Evolutionary conservation across 2,797 vertebrate species (phyloP).

Genomic region (Microctenopoma stevenorrisi): DNA sequence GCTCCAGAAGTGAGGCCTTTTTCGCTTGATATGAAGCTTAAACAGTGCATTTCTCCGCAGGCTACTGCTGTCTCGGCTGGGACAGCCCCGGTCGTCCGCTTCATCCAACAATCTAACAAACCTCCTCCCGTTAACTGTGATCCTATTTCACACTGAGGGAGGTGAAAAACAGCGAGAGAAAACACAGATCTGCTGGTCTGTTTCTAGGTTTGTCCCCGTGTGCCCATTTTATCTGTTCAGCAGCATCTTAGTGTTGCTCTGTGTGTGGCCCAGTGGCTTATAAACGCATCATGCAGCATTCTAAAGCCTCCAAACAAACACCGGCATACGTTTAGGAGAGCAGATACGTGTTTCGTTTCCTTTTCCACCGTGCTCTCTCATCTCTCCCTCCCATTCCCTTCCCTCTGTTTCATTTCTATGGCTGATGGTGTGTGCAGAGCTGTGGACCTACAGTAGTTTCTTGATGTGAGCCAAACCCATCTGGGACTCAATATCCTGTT

Average conservation of each 20-base stretch:
- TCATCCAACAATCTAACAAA: conserved; percentile 26
- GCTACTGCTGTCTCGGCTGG: no score
- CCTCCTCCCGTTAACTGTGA: conserved; percentile 48
- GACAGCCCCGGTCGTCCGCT: neutral
- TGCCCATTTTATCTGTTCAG: conserved; percentile 57
- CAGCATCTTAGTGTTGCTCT: conserved; percentile 51
- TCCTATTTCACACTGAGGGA: conserved; percentile 58
- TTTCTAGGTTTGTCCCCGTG: conserved; percentile 39
- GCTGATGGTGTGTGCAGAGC: conserved; percentile 45
- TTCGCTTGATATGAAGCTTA: neutral
- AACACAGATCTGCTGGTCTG: conserved; percentile 35
- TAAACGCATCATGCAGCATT: conserved; percentile 52
- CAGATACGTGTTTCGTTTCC: conserved; percentile 32
- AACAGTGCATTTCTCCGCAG: neutral
- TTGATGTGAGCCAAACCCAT: conserved; percentile 67
- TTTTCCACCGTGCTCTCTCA: neutral
- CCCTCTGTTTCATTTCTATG: conserved; percentile 31
- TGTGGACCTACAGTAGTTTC: conserved; percentile 57
- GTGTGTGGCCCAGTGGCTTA: conserved; percentile 61
- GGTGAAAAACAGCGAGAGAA: conserved; percentile 9
- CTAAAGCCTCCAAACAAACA: conserved; percentile 41
- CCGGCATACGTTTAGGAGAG: conserved; percentile 29
- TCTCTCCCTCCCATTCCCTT: conserved; percentile 2
- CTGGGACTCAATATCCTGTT: conserved; percentile 75
- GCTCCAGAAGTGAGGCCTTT: neutral